phyloP scores from a whole-genome alignment of 2,888 invertebrate genomes.

The Drosophila parthenogenetica region DNA sequence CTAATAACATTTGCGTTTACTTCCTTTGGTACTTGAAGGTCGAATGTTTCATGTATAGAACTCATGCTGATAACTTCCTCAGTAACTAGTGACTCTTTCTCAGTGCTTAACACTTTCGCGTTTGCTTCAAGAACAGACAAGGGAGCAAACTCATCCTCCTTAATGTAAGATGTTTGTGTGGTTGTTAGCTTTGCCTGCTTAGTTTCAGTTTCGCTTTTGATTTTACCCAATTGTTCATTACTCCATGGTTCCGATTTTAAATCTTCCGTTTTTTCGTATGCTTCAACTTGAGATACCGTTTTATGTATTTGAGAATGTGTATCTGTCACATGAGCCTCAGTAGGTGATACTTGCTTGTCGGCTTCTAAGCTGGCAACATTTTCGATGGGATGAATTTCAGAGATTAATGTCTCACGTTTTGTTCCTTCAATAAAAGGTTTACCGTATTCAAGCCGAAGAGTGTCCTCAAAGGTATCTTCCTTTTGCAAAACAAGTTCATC shows the following conservation, averaged over 20 bases:
- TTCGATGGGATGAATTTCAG: conserved; percentile 68
- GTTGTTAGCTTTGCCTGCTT: conserved; percentile 49
- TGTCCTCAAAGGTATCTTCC: conserved; percentile 45
- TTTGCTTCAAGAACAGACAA: conserved; percentile 17
- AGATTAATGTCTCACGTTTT: conserved; percentile 67
- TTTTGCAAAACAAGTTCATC: conserved; percentile 64
- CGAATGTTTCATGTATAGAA: conserved; percentile 73
- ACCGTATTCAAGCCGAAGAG: conserved; percentile 46
- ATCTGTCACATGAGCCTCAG: conserved; percentile 1
- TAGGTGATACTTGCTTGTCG: background rate
- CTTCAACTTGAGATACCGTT: conserved; percentile 58
- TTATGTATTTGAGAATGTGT: conserved; percentile 59
- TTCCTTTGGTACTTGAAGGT: conserved; percentile 55
- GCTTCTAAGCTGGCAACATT: conserved; percentile 43
- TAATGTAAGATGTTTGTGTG: conserved; percentile 54
- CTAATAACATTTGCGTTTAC: conserved; percentile 54
- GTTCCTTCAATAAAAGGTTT: conserved; percentile 70
- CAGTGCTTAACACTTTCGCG: conserved; percentile 58
- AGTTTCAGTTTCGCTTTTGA: conserved; percentile 26
- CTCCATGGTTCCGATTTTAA: conserved; percentile 18
- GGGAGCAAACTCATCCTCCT: conserved; percentile 60
- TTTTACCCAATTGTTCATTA: conserved; percentile 28
- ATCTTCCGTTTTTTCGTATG: conserved; percentile 56
- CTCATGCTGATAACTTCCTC: conserved; percentile 74
- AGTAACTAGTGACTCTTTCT: conserved; percentile 60